A percentile compares a stretch with the other conserved stretches of the same genome.
These are phyloP conservation scores for Nesoenas mayeri DNA, from an alignment of 2,113 vertebrate genomes.

Conservation along the genomic window DNA sequence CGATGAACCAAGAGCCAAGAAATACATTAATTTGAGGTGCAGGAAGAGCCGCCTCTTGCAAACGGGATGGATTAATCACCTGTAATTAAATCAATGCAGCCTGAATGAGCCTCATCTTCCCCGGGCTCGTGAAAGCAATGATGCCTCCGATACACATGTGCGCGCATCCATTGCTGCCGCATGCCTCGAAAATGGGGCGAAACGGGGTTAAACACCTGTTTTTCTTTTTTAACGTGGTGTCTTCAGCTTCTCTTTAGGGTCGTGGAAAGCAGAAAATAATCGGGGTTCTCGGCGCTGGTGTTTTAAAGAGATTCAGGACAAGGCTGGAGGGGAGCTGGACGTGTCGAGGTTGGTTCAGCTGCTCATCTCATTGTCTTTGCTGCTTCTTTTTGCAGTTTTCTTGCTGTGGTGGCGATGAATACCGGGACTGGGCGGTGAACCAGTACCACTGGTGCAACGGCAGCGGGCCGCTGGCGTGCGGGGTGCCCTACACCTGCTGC, in stretches of 20 bases:
- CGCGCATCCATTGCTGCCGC: accelerated
- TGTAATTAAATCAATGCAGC: not conserved
- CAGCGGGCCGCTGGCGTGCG: constrained; percentile 84
- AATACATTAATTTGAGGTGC: not conserved
- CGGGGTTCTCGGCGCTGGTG: accelerated
- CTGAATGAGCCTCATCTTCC: not conserved
- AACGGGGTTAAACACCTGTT: not conserved
- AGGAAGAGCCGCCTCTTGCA: not conserved
- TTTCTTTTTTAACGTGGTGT: accelerated
- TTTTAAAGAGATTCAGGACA: not conserved
- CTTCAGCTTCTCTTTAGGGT: not conserved
- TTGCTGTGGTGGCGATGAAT: constrained; percentile 90
- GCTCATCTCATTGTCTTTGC: accelerated
- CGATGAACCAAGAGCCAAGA: not conserved
- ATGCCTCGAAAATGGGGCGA: not conserved
- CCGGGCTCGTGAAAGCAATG: not conserved
- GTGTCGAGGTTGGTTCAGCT: accelerated
- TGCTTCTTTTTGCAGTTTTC: constrained; percentile 77
- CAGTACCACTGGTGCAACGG: constrained; percentile 88
- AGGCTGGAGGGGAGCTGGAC: not conserved
- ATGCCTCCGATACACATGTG: not conserved
- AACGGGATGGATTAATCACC: not conserved
- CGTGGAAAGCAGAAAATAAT: not conserved
- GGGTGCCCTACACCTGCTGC: constrained; percentile 90
- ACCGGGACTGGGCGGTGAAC: constrained; percentile 88